Evolutionary conservation across 2,888 invertebrate genomes (phyloP), one percentile per base, ranked within the genome.

Genomic region (Amphiduros pacificus): DNA sequence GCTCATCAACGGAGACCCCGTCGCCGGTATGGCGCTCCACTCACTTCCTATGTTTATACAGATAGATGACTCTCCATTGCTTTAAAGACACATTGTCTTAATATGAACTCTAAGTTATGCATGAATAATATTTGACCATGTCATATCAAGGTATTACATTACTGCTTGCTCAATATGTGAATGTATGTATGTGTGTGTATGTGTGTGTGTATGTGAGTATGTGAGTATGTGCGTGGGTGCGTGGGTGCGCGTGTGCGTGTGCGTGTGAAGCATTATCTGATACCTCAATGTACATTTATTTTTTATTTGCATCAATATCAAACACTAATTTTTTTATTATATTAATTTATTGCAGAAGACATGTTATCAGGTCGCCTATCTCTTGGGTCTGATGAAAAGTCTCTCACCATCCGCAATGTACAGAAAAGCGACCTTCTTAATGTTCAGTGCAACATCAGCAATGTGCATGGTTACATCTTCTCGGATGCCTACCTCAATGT

Each of bases 401-500:
- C 50, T 11, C 22, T 58, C n/a, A 32, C 44, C 44, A 20, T 58
- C n/a, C 28, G 32, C 5, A 20, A 58, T 31, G 58, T 51, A 14
- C 29, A 22, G 14, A 58, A 58, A 31, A 51, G 31, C 17, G 58
- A 58, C 40, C 28, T 58, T 29, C 9, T 48, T 14, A 58, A 50
- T 27, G 49, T 58, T 20, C 58, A 58, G 32, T 58, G 58, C 26
- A 50, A 49, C 32, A 32, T 51, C 17, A 49, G 50, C n/a, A 58
- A 58, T 26, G 50, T 44, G 26, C 48, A 58, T 50, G 58, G 58
- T 4, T 48, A 58, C 50, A 17, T 49, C 26, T 58, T 50, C 26
- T 20, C 58, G 1, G 49, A 49, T 31, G 58, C 58, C 24, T 58
- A 58, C 32, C 50, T 58, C 11, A 58, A 58, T 36, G 58, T 58